These are phyloP conservation scores for Cydia strobilella DNA, from an alignment of 1,140 invertebrate species.

Conservation along the genomic window DNA sequence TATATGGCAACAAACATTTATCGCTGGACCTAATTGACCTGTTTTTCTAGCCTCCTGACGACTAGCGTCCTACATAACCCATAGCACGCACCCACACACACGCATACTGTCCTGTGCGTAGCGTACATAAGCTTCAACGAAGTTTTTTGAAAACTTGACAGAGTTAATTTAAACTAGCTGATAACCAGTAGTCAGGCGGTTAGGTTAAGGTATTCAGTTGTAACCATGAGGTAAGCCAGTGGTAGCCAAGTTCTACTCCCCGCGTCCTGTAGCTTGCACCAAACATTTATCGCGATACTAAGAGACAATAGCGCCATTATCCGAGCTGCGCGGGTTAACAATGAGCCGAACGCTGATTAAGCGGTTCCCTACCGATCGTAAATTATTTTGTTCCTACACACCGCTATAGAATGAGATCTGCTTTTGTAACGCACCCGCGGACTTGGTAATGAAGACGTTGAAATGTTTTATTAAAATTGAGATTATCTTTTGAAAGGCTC, in stretches of 20 bases:
- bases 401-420: conserved; percentile 21
- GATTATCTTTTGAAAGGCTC: background rate
- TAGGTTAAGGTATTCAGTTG: no score
- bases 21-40: conserved; percentile 35
- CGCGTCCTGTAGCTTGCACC: background rate
- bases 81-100: no score
- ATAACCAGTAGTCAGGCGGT: no score
- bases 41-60: no score
- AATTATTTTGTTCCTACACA: conserved; percentile 54
- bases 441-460: conserved; percentile 11
- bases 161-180: no score
- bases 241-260: no score
- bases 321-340: conserved; percentile 52
- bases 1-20: conserved; percentile 45
- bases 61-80: no score
- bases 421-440: background rate
- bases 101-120: no score
- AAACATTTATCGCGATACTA: conserved; percentile 23
- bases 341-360: conserved; percentile 64
- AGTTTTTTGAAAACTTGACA: no score
- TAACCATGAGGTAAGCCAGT: no score
- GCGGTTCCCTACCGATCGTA: conserved; percentile 56
- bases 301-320: conserved; percentile 54
- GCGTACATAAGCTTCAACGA: no score
- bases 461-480: conserved; percentile 3